Evolutionary conservation across 2,888 invertebrate species (phyloP), one percentile per base, ranked within the genome.

Genomic region (Lacanobia oleracea): DNA sequence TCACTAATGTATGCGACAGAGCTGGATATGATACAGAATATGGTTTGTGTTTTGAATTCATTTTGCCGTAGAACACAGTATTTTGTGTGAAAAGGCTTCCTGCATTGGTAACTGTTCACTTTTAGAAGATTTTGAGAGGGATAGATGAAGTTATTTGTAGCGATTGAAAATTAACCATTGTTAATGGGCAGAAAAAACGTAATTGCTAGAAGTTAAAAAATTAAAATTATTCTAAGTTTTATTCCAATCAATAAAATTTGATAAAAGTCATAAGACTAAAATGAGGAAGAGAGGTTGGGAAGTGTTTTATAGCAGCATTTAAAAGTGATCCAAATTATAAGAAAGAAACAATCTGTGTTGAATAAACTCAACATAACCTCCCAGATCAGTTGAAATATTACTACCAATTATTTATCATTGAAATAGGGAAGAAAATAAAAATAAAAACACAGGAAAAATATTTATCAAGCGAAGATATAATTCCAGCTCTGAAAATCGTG

Each of bases 1-100:
- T 93, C 92, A 93, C 75, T 71, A 77, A 75, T 79, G 75, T 79
- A 86, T 75, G 78, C 83, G 81, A 81, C 80, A 73, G 65, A 61
- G 72, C 86, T 90, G 85, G 88, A 91, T 88, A 80, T 64, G 90
- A 40, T 54, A 18, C 14, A 12, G 43, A 33, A 16, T 57, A 23
- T 59, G 18, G 7, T 43, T 40, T 33, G 27, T 12, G 14, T 51
- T 70, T 37, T 57, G n/a, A 3, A 1, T 27, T n/a, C 2, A 12
- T 43, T 60, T 60, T 72, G 4, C 2, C 5, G 9, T 56, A 27
- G 27, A n/a, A n/a, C n/a, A n/a, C 1, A 14, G 7, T 0, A 21
- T 45, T 60, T n/a, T 23, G 5, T 27, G 40, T 6, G 40, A 23
- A n/a, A n/a, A 33, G 18, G n/a, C 37, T 8, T 16, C n/a, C 37